phyloP scores from a whole-genome alignment of 2,888 invertebrate species.

The Protophormia terraenovae region DNA sequence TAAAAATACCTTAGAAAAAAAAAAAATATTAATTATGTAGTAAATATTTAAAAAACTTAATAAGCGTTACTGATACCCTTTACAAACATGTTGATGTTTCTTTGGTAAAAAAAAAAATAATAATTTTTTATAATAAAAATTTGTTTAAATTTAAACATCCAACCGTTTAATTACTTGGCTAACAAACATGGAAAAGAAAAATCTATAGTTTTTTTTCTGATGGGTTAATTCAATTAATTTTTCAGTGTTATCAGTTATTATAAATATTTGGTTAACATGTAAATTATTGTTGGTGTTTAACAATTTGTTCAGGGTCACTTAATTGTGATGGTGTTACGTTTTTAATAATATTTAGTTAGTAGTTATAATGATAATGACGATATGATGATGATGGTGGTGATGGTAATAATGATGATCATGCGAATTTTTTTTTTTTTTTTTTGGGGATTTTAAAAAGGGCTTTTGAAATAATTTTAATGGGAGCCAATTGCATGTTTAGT shows the following conservation, averaged over 20 bases:
- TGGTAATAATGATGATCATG: not conserved
- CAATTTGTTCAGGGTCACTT: not conserved
- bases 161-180: not conserved
- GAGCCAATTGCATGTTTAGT: too few relatives aligned
- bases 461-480: too few relatives aligned
- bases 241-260: not conserved
- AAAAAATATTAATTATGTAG: not conserved
- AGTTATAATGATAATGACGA: not conserved
- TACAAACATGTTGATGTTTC: not conserved
- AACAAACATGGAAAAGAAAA: not conserved
- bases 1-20: not conserved
- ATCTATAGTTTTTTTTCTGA: not conserved
- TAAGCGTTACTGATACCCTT: not conserved
- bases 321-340: not conserved
- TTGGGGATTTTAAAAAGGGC: too few relatives aligned
- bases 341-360: not conserved
- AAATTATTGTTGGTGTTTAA: not conserved
- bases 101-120: not conserved
- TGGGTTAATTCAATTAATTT: not conserved
- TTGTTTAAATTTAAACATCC: not conserved
- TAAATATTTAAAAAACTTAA: not conserved
- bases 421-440: not conserved
- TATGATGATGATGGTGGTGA: too few relatives aligned
- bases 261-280: not conserved
- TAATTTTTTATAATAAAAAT: not conserved